phyloP scores from a whole-genome alignment of 2,888 invertebrate genomes.

The Iphiclides podalirius region DNA sequence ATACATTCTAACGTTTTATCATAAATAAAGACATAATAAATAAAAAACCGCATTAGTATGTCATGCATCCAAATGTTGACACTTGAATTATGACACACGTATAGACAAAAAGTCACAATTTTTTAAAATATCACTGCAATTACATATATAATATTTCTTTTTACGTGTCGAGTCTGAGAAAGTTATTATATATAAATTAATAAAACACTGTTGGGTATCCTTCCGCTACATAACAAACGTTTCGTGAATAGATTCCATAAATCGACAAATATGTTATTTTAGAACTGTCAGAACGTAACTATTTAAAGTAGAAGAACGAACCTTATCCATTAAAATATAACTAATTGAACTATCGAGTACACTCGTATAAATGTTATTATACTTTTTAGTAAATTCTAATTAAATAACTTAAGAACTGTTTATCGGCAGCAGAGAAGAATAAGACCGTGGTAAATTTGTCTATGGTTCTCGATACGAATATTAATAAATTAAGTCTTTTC shows the following conservation, averaged over 20 bases:
- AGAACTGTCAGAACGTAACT: constrained; percentile 18
- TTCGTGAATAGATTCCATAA: constrained; percentile 3
- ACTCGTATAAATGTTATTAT: neutral
- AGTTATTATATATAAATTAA: too few species aligned
- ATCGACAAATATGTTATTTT: constrained; percentile 5
- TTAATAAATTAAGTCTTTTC: too few species aligned
- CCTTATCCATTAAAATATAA: constrained; percentile 3
- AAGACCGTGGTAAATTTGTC: constrained; percentile 11
- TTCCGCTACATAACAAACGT: neutral
- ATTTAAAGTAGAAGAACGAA: neutral
- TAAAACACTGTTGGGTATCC: neutral
- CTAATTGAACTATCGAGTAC: neutral
- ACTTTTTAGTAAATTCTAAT: neutral
- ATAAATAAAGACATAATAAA: neutral
- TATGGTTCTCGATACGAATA: constrained; percentile 7
- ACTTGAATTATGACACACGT: constrained; percentile 14
- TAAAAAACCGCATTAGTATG: constrained; percentile 10
- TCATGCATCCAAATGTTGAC: constrained; percentile 18
- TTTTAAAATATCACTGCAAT: neutral
- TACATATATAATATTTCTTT: too few species aligned
- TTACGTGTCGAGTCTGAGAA: too few species aligned
- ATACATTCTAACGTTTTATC: constrained; percentile 5
- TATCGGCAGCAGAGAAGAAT: constrained; percentile 1
- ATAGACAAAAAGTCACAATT: constrained; percentile 12
- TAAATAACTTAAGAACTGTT: constrained; percentile 4